Conservation (phyloP, 2,113 vertebrate species). For the Probosciger aterrimus region DNA sequence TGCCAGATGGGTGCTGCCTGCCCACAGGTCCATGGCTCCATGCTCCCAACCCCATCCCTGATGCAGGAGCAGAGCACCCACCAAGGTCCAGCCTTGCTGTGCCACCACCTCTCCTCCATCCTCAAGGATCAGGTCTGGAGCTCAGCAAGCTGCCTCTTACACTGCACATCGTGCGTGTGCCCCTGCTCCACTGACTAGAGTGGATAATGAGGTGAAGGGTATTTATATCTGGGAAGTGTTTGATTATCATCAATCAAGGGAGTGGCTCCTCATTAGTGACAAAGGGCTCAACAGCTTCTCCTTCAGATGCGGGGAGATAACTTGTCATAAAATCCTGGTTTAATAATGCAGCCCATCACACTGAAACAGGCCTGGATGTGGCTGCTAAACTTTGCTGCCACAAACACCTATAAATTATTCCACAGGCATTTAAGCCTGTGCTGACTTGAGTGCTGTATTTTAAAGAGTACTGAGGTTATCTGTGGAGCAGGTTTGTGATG, state of each 20-base stretch:
- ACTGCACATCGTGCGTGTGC: background rate
- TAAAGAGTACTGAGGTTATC: background rate
- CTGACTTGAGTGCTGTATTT: background rate
- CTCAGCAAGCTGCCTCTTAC: background rate
- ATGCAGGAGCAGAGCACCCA: background rate
- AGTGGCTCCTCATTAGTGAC: background rate
- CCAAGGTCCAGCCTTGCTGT: fast-evolving
- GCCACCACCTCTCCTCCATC: background rate
- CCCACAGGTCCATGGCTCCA: fast-evolving
- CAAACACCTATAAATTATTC: background rate
- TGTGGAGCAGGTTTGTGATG: background rate
- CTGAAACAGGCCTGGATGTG: background rate
- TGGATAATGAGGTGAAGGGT: background rate
- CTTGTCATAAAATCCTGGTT: background rate
- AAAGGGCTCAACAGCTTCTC: slow-evolving; percentile 1
- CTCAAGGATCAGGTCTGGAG: background rate
- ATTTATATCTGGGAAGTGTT: slow-evolving; percentile 34
- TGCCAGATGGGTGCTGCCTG: background rate
- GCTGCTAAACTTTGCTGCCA: background rate
- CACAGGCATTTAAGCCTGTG: background rate
- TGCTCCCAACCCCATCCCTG: background rate
- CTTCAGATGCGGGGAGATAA: background rate
- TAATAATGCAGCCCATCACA: background rate
- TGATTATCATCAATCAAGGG: background rate
- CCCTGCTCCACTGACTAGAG: background rate